Conservation (phyloP, 2,888 invertebrate species). For the Cactoblastis cactorum region DNA sequence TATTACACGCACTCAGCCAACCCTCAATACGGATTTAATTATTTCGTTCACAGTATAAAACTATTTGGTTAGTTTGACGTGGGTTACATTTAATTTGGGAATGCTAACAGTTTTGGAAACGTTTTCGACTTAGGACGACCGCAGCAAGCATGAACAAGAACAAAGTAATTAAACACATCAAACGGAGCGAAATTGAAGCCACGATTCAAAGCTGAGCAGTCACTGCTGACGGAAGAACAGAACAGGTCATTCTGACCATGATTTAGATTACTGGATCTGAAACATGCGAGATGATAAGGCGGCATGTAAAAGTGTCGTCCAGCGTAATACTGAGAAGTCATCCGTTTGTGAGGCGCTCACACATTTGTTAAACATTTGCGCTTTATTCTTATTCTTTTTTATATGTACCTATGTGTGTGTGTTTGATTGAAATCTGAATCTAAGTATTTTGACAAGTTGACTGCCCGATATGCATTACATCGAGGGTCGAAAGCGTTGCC, state of each 20-base stretch:
- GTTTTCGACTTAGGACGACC: slow-evolving; percentile 68
- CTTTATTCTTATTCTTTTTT: too few species aligned
- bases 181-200: slow-evolving; percentile 70
- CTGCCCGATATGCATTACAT: too few species aligned
- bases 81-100: slow-evolving; percentile 74
- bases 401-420: too few species aligned
- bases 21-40: slow-evolving; percentile 46
- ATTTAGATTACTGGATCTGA: neutral
- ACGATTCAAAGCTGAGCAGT: slow-evolving; percentile 55
- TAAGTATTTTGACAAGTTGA: too few species aligned
- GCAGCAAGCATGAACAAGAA: slow-evolving; percentile 72
- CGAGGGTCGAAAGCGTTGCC: too few species aligned
- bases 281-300: too few species aligned
- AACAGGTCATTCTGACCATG: slow-evolving; percentile 20
- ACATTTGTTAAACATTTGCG: too few species aligned
- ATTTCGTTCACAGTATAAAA: slow-evolving; percentile 72
- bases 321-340: too few species aligned
- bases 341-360: too few species aligned
- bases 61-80: slow-evolving; percentile 76
- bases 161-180: too few species aligned
- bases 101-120: slow-evolving; percentile 66
- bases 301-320: too few species aligned
- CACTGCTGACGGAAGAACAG: slow-evolving; percentile 20
- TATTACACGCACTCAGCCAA: slow-evolving; percentile 3
- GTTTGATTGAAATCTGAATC: too few species aligned